These are phyloP conservation scores for Microplitis manilae DNA, from an alignment of 2,888 invertebrate species.

Conservation along the genomic window DNA sequence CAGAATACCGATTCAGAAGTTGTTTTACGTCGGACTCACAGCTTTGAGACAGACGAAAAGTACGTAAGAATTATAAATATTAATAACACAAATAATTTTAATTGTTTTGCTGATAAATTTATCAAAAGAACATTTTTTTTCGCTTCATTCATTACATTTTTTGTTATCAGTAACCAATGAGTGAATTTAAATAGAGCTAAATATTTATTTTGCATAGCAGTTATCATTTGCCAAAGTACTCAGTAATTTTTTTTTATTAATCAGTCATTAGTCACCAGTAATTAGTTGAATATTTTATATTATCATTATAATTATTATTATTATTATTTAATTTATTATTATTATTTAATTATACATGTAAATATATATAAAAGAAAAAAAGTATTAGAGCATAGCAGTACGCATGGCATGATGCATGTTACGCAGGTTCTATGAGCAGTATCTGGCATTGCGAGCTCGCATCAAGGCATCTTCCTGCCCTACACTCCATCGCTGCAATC, in stretches of 20 bases:
- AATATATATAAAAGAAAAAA: constrained; percentile 44
- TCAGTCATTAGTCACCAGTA: neutral
- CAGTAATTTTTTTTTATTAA: neutral
- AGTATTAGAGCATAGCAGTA: constrained; percentile 59
- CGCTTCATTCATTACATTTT: constrained; percentile 29
- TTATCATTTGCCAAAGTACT: constrained; percentile 22
- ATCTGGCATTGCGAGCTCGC: constrained; percentile 89
- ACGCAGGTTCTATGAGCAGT: constrained; percentile 90
- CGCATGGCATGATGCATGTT: constrained; percentile 72
- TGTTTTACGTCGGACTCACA: constrained; percentile 85
- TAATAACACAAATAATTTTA: constrained; percentile 14
- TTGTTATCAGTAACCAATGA: constrained; percentile 33
- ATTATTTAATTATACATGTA: constrained; percentile 35
- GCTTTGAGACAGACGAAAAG: constrained; percentile 92
- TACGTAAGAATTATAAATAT: constrained; percentile 73
- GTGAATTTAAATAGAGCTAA: constrained; percentile 31
- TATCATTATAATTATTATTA: neutral
- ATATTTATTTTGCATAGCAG: constrained; percentile 20
- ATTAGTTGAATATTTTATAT: neutral
- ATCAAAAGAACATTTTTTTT: constrained; percentile 34
- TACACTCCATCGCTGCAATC: constrained; percentile 74
- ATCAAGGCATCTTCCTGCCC: constrained; percentile 90
- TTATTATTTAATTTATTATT: constrained; percentile 4
- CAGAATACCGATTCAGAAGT: constrained; percentile 76
- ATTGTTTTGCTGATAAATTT: constrained; percentile 34